Conservation (phyloP, 2,797 vertebrate species). For the Lithobates sylvaticus region DNA sequence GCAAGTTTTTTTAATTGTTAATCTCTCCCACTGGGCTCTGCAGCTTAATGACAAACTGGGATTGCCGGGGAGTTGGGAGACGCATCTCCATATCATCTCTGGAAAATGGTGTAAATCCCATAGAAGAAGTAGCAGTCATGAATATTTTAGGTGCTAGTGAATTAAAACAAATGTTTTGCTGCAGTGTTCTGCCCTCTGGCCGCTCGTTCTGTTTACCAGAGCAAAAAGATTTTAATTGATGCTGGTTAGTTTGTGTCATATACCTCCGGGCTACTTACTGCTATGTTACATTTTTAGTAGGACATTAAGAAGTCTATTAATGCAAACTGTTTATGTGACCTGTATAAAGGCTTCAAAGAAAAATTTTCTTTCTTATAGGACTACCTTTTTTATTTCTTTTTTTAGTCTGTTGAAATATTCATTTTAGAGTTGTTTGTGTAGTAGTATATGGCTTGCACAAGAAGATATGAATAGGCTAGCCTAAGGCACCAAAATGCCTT, state of each 20-base stretch:
- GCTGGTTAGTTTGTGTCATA: slow-evolving; percentile 30
- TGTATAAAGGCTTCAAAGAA: not conserved
- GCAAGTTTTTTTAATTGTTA: not conserved
- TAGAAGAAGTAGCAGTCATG: slow-evolving; percentile 23
- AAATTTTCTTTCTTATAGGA: not conserved
- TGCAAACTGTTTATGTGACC: slow-evolving; percentile 22
- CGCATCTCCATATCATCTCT: slow-evolving; percentile 8
- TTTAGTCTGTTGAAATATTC: not conserved
- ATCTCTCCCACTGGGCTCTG: not conserved
- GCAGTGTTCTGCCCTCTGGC: slow-evolving; percentile 46
- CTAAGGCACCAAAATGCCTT: not conserved
- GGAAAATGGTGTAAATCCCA: slow-evolving; percentile 8
- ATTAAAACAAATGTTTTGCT: slow-evolving; percentile 42
- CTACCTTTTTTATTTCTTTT: not conserved
- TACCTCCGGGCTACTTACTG: slow-evolving; percentile 14
- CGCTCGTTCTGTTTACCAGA: slow-evolving; percentile 39
- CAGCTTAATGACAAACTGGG: not conserved
- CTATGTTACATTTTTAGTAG: slow-evolving; percentile 20
- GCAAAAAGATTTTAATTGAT: slow-evolving; percentile 55
- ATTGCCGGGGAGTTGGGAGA: not conserved
- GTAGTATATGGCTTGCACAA: not conserved
- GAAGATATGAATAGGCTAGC: no score
- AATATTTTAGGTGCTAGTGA: slow-evolving; percentile 42
- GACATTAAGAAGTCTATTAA: slow-evolving; percentile 41
- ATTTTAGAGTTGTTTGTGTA: not conserved